Evolutionary conservation across 2,797 vertebrate genomes (phyloP).

Genomic region (Hirundo rustica): DNA sequence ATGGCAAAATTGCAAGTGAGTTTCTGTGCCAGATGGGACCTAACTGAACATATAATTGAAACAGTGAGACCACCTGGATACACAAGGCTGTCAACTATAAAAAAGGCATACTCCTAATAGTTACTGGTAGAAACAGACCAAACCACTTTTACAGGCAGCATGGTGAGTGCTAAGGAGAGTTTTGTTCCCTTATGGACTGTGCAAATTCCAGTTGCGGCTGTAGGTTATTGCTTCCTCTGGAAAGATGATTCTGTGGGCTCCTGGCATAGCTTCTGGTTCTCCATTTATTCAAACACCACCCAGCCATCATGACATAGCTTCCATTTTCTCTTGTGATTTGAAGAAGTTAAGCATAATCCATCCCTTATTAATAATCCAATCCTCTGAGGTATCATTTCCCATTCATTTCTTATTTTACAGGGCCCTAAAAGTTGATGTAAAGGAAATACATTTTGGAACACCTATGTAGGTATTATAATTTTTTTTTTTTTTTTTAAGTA

Average conservation of each 20-base stretch:
- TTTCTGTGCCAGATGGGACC: neutral
- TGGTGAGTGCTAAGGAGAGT: neutral
- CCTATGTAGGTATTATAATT: conserved; percentile 7
- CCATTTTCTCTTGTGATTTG: conserved; percentile 2
- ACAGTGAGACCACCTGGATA: conserved; percentile 15
- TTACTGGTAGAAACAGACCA: neutral
- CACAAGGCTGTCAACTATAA: neutral
- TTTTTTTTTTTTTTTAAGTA: neutral
- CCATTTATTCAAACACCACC: neutral
- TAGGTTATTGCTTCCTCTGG: neutral
- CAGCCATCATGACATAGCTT: neutral
- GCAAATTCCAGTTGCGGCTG: neutral
- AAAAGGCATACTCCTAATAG: neutral
- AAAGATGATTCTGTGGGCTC: neutral
- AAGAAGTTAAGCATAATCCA: neutral
- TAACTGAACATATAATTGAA: conserved; percentile 15
- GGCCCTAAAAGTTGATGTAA: conserved; percentile 11
- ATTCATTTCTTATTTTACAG: conserved; percentile 23
- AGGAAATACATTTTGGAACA: conserved; percentile 41
- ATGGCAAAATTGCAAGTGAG: neutral
- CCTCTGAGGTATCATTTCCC: neutral
- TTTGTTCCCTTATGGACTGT: neutral
- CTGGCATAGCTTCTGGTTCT: neutral
- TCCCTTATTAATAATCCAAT: neutral
- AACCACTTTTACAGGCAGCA: neutral